Percentiles rank a stretch among this genome's conserved stretches.
Conservation (phyloP, 1,140 invertebrate genomes). For the Oreohelix idahoensis region DNA sequence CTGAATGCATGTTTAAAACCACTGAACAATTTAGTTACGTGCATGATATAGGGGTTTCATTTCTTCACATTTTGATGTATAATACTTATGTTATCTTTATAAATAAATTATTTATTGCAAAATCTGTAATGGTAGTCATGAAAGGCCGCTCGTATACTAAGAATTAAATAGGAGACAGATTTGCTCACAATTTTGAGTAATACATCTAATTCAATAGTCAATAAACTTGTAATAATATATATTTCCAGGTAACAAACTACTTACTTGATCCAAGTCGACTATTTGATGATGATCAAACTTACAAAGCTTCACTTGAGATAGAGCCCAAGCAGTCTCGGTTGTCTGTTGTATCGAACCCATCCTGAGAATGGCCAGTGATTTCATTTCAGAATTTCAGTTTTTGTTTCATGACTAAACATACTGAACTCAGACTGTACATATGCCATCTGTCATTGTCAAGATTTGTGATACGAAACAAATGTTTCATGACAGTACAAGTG, state of each 20-base stretch:
- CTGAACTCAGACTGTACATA: neutral
- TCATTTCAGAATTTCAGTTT: neutral
- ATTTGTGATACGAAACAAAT: neutral
- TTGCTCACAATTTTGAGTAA: no score
- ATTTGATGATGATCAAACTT: constrained; percentile 87
- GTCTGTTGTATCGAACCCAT: constrained; percentile 59
- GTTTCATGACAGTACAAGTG: neutral
- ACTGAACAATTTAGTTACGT: no score
- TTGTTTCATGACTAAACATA: neutral
- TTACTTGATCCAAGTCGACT: constrained; percentile 82
- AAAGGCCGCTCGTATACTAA: no score
- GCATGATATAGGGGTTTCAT: no score
- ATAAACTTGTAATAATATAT: neutral
- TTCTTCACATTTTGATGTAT: no score
- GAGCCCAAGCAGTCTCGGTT: constrained; percentile 80
- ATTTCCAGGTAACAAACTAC: constrained; percentile 80
- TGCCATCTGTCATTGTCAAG: neutral
- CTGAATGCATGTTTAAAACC: no score
- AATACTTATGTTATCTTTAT: no score
- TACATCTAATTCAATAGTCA: no score
- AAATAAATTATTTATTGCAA: no score
- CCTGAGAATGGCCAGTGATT: constrained; percentile 35
- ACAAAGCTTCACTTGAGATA: constrained; percentile 86
- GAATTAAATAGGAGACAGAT: no score
- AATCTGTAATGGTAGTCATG: no score